phyloP scores from a whole-genome alignment of 2,888 invertebrate species.

The Rhodophaea formosa region DNA sequence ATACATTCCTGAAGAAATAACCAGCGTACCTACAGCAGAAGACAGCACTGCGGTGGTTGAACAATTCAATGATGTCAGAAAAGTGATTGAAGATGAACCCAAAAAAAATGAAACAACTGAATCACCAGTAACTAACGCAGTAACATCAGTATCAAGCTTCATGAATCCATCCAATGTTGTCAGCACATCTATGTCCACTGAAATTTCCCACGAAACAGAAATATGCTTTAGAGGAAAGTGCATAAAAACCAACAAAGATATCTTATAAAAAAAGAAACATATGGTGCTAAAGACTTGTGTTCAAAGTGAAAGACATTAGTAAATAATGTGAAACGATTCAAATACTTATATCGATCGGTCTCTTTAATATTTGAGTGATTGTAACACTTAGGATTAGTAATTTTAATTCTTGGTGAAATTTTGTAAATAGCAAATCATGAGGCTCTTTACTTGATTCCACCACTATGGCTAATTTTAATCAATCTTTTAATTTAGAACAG shows the following conservation, averaged over 20 bases:
- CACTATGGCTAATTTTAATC: constrained; percentile 31
- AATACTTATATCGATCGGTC: constrained; percentile 15
- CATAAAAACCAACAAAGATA: constrained; percentile 83
- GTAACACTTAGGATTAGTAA: constrained; percentile 36
- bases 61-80: constrained; percentile 30
- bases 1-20: constrained; percentile 70
- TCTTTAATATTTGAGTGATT: constrained; percentile 29
- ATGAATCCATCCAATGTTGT: constrained; percentile 80
- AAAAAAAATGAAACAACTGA: constrained; percentile 31
- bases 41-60: constrained; percentile 32
- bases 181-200: constrained; percentile 90
- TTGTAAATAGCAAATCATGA: constrained; percentile 63
- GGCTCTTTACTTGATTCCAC: constrained; percentile 75
- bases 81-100: constrained; percentile 29
- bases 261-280: constrained; percentile 52
- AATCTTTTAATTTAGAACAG: constrained; percentile 24
- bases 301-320: constrained; percentile 44
- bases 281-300: constrained; percentile 62
- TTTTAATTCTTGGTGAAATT: constrained; percentile 60
- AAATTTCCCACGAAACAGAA: constrained; percentile 92
- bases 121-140: constrained; percentile 44
- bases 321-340: constrained; percentile 17
- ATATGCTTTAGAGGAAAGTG: constrained; percentile 93
- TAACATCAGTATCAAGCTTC: constrained; percentile 62
- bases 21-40: constrained; percentile 38